A percentile compares a stretch with the other conserved stretches of the same genome.
phyloP scores from a whole-genome alignment of 2,888 invertebrate species.

The Mesoligia furuncula region DNA sequence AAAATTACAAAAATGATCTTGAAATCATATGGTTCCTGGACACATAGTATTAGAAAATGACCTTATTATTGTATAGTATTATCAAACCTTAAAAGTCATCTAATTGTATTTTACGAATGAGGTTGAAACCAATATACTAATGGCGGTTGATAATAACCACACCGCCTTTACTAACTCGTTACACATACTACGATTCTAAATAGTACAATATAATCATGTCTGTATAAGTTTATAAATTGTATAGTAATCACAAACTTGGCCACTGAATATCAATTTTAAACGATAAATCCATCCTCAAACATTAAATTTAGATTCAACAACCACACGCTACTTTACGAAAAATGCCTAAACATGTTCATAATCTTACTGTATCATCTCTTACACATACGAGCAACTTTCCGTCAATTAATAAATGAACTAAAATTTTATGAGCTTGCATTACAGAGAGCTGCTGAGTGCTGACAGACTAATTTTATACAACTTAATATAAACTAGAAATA shows the following conservation, averaged over 20 bases:
- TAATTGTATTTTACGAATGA: constrained; percentile 80
- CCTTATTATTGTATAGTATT: constrained; percentile 83
- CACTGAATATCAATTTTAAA: constrained; percentile 78
- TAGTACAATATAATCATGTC: constrained; percentile 85
- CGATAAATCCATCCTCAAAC: constrained; percentile 64
- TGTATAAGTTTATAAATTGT: constrained; percentile 89
- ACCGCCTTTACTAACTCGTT: constrained; percentile 81
- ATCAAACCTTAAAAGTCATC: constrained; percentile 85
- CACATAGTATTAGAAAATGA: constrained; percentile 81
- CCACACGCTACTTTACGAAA: constrained; percentile 65
- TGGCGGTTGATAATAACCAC: constrained; percentile 73
- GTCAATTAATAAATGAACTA: constrained; percentile 57
- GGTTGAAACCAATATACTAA: constrained; percentile 82
- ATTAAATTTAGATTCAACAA: constrained; percentile 66
- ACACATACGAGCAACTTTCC: constrained; percentile 55
- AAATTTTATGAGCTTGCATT: constrained; percentile 77
- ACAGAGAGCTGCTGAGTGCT: constrained; percentile 84
- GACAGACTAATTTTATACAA: constrained; percentile 87
- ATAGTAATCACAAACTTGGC: constrained; percentile 88
- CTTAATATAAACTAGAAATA: constrained; percentile 82
- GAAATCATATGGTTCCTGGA: constrained; percentile 84
- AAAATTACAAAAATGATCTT: constrained; percentile 89
- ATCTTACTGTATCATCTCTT: constrained; percentile 60
- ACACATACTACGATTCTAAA: constrained; percentile 86
- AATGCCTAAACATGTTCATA: constrained; percentile 57